Percentiles rank a stretch among this genome's conserved stretches.
Evolutionary conservation across 2,888 invertebrate species (phyloP).

Genomic region (Microctonus aethiopoides): DNA sequence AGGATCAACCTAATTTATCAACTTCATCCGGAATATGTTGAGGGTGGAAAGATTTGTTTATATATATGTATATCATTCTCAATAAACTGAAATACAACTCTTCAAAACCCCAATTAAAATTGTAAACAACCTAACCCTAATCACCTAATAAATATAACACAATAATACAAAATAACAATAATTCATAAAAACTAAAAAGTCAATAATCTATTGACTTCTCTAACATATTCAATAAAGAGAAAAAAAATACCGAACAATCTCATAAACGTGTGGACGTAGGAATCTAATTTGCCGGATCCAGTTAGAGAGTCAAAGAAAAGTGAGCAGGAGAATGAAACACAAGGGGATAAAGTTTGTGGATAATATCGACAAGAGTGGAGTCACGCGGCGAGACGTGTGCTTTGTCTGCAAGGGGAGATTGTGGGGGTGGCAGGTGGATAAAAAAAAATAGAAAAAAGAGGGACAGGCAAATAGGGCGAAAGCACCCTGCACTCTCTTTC

Average conservation of each 20-base stretch:
- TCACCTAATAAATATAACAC: background rate
- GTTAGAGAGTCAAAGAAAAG: background rate
- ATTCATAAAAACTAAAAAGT: background rate
- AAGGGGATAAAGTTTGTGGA: slow-evolving; percentile 3
- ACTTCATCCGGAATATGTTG: too few species aligned
- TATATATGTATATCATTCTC: too few species aligned
- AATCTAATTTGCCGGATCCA: background rate
- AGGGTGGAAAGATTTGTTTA: too few species aligned
- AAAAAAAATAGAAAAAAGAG: background rate
- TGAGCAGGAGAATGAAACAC: background rate
- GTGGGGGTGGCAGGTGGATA: background rate
- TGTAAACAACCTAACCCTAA: too few species aligned
- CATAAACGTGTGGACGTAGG: background rate
- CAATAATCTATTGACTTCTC: background rate
- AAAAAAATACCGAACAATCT: background rate
- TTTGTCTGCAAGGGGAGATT: slow-evolving; percentile 21
- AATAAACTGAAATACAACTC: too few species aligned
- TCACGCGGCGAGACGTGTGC: slow-evolving; percentile 27
- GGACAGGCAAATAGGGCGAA: background rate
- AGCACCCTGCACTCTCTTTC: background rate
- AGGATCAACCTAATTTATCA: too few species aligned
- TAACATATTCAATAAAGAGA: background rate
- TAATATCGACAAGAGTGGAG: slow-evolving; percentile 31
- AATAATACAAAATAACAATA: background rate
- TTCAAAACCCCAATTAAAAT: too few species aligned